Evolutionary conservation across 2,113 vertebrate genomes (phyloP), one percentile per base, ranked within the genome.

Genomic region (Platichthys flesus): DNA sequence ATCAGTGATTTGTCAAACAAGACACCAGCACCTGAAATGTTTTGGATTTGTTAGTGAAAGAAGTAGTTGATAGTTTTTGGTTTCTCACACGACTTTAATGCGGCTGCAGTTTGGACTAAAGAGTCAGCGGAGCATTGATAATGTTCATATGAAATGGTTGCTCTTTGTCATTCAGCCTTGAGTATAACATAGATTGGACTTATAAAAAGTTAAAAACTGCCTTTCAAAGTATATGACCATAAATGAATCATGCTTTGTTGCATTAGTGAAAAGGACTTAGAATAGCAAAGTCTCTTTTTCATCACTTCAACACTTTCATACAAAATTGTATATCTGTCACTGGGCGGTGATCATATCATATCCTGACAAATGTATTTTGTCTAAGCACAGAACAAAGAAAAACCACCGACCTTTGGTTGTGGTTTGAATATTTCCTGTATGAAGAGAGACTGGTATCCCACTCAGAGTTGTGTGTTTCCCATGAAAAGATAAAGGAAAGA

Each of bases 391-490:
- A 31, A 31, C 31, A 31, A 5, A 37, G 35, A 37, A 37, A 37
- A 37, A 37, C 9, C 35, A 37, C 35, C 9, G 9, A 37, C 35
- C 2, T 31, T 37, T 9, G 35, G 35, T 47, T 52, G 1, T n/a
- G 16, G 12, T 81, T 60, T 65, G 6, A 66, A 20, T 51, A 56
- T 72, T 73, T 73, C 70, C 64, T 74, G 70, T 55, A 18, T 21
- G 5, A 60, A 0, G 9, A 61, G 26, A 26, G 35, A 37, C 35
- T 63, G 6, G 16, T 64, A 52, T 65, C 65, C 45, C 18, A n/a
- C 66, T 40, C 47, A 20, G 28, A 16, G 2, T 14, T 12, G 12
- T 16, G 14, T 52, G 16, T 64, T 83, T 83, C 59, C 71, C 66
- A 45, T 71, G 18, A 75, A n/a, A 67, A 49, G 21, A 71, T 59